Conservation (phyloP, 2,888 invertebrate species). For the Trichacis sp. region DNA sequence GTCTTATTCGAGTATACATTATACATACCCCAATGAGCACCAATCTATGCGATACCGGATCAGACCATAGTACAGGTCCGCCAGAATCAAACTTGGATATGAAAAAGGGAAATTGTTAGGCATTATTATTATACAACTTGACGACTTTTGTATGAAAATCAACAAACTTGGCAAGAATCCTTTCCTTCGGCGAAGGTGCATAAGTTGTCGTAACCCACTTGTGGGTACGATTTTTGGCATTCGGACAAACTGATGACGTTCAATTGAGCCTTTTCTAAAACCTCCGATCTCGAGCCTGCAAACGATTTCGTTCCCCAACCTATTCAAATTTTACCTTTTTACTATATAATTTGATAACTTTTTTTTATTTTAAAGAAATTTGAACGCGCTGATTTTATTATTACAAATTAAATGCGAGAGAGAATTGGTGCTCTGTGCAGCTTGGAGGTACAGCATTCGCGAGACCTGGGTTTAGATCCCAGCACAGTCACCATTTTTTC, state of each 20-base stretch:
- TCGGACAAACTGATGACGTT: conserved; percentile 68
- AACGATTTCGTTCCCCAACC: conserved; percentile 75
- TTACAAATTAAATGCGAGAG: no score
- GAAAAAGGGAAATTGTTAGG: background rate
- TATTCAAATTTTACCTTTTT: no score
- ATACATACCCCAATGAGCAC: conserved; percentile 70
- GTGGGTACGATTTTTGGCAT: conserved; percentile 63
- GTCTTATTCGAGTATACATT: no score
- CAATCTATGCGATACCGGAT: conserved; percentile 58
- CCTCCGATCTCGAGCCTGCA: conserved; percentile 71
- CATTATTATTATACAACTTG: background rate
- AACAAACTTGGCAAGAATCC: conserved; percentile 73
- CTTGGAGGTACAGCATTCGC: no score
- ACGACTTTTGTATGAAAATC: no score
- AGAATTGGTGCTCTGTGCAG: no score
- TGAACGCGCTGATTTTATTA: no score
- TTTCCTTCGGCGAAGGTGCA: conserved; percentile 71
- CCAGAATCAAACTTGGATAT: conserved; percentile 69
- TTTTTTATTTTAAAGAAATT: no score
- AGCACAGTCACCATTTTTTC: no score
- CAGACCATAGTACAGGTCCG: conserved; percentile 73
- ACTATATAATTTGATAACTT: no score
- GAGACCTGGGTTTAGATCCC: no score
- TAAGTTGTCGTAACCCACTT: conserved; percentile 56
- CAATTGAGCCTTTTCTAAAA: conserved; percentile 71